Base-by-base conservation (phyloP, 2,797 vertebrate genomes). In the Thunnus albacares region DNA sequence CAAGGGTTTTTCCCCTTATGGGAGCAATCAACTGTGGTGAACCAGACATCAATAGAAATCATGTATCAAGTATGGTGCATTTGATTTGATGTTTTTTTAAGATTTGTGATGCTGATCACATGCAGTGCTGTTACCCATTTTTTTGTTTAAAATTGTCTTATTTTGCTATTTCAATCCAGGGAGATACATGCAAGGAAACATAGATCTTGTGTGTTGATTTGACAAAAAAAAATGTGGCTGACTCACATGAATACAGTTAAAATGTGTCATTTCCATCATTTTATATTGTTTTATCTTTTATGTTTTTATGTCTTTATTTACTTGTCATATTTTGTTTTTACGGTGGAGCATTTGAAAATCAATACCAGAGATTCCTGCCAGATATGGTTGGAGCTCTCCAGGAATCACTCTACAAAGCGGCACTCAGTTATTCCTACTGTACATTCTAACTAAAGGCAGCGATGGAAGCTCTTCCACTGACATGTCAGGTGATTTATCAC, bases 401-500 rank as follows among this genome's bases (percentile, higher is more conserved):
- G 66, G 76, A 84, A 61, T 80, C 57, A 45, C 66, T 18, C 38
- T 75, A 68, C 60, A 77, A 82, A 84, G 60, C 15, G 4, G 10
- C 33, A 53, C 85, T 76, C 78, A 60, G 67, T 82, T 64, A 38
- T 67, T 82, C 70, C 81, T 82, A 83, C 72, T 90, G 84, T 87
- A 86, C 66, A 57, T 59, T 71, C 76, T 81, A 83, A 88, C 68
- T 24, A 52, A 85, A 92, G 60, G 81, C 81, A 88, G 75, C 58
- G 65, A 63, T 76, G 49, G 69, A 78, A 85, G 85, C 77, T 82
- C 78, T 66, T 85, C 75, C 67, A 55, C 82, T 84, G 71, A 87
- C 83, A 89, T 77, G 57, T 76, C 79, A 84, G 81, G 80, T 82
- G 88, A 93, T 94, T 92, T 90, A 93, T 91, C 73, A 79, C 76